Evolutionary conservation across 2,888 invertebrate species (phyloP).

Genomic region (Calameuta idolon): DNA sequence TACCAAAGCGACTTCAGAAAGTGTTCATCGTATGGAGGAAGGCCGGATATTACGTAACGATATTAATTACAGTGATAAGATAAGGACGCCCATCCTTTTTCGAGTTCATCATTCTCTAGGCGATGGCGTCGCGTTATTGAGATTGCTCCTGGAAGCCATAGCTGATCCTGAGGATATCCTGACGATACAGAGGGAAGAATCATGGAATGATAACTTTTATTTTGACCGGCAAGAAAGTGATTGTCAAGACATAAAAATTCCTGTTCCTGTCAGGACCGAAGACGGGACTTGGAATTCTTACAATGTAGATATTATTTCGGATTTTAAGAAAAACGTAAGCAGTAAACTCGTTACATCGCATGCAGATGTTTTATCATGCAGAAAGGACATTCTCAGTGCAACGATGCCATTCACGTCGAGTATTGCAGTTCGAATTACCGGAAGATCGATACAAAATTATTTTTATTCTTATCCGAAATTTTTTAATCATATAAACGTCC

Average conservation of each 20-base stretch:
- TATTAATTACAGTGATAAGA: constrained; percentile 22
- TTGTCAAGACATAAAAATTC: background rate
- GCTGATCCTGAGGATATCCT: constrained; percentile 60
- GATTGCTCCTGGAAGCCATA: constrained; percentile 68
- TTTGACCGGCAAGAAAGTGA: background rate
- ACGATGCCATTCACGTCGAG: constrained; percentile 44
- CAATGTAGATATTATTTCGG: background rate
- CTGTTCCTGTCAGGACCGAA: background rate
- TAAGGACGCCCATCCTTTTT: constrained; percentile 67
- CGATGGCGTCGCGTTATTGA: constrained; percentile 70
- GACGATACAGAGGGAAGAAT: background rate
- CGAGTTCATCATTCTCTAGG: constrained; percentile 71
- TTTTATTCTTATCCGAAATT: constrained; percentile 19
- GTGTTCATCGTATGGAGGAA: constrained; percentile 41
- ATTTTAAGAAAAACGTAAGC: background rate
- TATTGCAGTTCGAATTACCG: constrained; percentile 13
- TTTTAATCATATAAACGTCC: constrained; percentile 9
- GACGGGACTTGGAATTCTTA: background rate
- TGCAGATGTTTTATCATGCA: background rate
- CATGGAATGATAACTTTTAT: background rate
- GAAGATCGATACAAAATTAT: constrained; percentile 11
- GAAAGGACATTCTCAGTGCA: constrained; percentile 33
- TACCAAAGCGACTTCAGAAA: constrained; percentile 27
- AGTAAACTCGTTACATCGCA: background rate
- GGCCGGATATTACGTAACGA: constrained; percentile 12